Evolutionary conservation across 2,113 vertebrate genomes (phyloP), one percentile per base, ranked within the genome.

Genomic region (Thunnus maccoyii): DNA sequence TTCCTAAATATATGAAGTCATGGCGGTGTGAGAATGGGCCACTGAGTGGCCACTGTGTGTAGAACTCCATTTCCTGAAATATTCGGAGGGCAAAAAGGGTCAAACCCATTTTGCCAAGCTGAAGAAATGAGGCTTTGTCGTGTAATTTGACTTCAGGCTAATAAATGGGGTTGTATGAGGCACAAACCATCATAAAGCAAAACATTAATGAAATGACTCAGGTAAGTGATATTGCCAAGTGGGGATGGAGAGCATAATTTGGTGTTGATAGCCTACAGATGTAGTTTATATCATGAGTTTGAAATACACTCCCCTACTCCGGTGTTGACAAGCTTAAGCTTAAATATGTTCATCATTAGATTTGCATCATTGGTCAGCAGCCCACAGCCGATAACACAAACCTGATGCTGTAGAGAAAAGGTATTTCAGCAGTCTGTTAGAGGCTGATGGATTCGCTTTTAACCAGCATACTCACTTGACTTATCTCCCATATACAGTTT

Each of bases 1-100:
- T 92, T 84, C 80, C 85, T 85, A 90, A 89, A 92, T 74, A 88
- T 81, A 91, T 88, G 86, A 93, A 92, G 89, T 92, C 84, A 93
- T 71, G 52, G 51, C 5, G 17, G 47, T 85, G 78, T 88, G 73
- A 88, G 82, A 85, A 64, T 25, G 61, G 51, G 55, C 64, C 57
- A 85, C 27, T 74, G 76, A 82, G 72, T 46, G 62, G 82, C 85
- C 87, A 86, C 84, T 84, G 75, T 83, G 88, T 80, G 76, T n/a
- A 72, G 48, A 86, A 78, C 62, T 83, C 74, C 20, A 60, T 84
- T 91, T 91, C 85, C 79, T 87, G 67, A 74, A 80, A 85, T 80
- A 89, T 88, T 71, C 75, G 11, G 6, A 56, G 66, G 58, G 62
- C 66, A 71, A 78, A 72, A 47, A 44, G 63, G 85, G 83, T 86